These are phyloP conservation scores for Syritta pipiens DNA, from an alignment of 2,888 invertebrate species.

Conservation along the genomic window DNA sequence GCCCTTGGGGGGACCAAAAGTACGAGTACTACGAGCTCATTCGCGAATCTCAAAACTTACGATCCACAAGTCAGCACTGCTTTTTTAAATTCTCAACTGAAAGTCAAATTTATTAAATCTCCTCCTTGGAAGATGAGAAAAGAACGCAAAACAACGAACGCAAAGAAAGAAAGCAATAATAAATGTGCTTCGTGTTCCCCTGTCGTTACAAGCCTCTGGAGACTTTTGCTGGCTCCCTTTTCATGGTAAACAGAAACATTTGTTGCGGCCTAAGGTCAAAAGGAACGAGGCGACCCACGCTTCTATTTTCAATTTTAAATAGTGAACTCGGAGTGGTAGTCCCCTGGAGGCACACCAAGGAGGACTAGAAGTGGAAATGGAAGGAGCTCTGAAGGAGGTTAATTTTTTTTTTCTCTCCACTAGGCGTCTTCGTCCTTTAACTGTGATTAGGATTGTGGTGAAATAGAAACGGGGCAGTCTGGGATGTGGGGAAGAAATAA, in stretches of 20 bases:
- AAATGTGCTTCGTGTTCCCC: constrained; percentile 11
- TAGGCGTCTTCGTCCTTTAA: constrained; percentile 10
- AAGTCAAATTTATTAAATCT: neutral
- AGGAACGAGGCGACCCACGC: constrained; percentile 18
- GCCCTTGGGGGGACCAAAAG: too few relatives aligned
- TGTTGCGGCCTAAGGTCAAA: constrained; percentile 33
- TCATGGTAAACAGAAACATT: constrained; percentile 17
- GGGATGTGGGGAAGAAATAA: neutral
- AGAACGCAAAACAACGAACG: neutral
- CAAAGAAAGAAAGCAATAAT: constrained; percentile 4
- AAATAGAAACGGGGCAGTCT: neutral
- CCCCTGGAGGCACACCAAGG: neutral
- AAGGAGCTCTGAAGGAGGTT: neutral
- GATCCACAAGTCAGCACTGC: neutral
- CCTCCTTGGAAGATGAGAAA: neutral
- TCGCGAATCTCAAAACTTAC: neutral
- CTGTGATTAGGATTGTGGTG: constrained; percentile 35
- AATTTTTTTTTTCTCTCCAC: neutral
- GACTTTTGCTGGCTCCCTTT: neutral
- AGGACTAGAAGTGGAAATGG: constrained; percentile 1
- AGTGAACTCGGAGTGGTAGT: constrained; percentile 15
- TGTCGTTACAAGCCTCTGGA: constrained; percentile 5
- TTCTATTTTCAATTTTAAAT: constrained; percentile 57
- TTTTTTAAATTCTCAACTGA: neutral
- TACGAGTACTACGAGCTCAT: neutral